Conservation (phyloP, 2,888 invertebrate species). For the Luffia ferchaultella region DNA sequence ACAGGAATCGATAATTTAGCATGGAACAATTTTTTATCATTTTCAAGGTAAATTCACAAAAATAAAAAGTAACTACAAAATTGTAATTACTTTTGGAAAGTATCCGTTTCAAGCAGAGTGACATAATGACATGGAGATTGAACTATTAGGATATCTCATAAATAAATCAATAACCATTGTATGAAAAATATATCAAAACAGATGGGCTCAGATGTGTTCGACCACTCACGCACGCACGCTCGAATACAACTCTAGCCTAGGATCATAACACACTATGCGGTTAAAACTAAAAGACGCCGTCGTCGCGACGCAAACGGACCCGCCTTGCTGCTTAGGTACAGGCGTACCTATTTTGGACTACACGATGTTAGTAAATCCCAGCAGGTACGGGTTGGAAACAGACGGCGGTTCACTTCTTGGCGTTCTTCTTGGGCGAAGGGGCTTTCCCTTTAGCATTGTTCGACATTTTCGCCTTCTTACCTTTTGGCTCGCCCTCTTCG, state of each 20-base stretch:
- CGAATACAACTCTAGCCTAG: conserved; percentile 52
- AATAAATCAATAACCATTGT: too few species aligned
- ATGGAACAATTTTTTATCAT: conserved; percentile 33
- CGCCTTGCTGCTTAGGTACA: background rate
- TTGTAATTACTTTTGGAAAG: too few species aligned
- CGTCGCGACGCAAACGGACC: conserved; percentile 13
- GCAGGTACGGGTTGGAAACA: conserved; percentile 8
- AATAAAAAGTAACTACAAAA: too few species aligned
- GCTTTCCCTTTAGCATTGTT: conserved; percentile 76
- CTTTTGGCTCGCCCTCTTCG: conserved; percentile 81
- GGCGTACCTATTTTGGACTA: conserved; percentile 5
- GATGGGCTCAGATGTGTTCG: too few species aligned
- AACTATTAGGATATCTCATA: too few species aligned
- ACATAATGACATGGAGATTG: too few species aligned
- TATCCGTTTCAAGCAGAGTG: too few species aligned
- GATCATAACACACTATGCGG: conserved; percentile 43
- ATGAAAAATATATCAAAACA: too few species aligned
- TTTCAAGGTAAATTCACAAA: background rate
- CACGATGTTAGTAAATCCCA: conserved; percentile 8
- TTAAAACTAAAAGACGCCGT: conserved; percentile 32
- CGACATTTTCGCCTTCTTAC: conserved; percentile 79
- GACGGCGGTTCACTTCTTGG: conserved; percentile 52
- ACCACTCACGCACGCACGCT: conserved; percentile 21
- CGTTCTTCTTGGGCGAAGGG: conserved; percentile 76
- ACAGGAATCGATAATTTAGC: conserved; percentile 57